Percentiles rank a stretch among this genome's conserved stretches.
Evolutionary conservation across 2,888 invertebrate genomes (phyloP).

Genomic region (Neocrepidodera transversa): DNA sequence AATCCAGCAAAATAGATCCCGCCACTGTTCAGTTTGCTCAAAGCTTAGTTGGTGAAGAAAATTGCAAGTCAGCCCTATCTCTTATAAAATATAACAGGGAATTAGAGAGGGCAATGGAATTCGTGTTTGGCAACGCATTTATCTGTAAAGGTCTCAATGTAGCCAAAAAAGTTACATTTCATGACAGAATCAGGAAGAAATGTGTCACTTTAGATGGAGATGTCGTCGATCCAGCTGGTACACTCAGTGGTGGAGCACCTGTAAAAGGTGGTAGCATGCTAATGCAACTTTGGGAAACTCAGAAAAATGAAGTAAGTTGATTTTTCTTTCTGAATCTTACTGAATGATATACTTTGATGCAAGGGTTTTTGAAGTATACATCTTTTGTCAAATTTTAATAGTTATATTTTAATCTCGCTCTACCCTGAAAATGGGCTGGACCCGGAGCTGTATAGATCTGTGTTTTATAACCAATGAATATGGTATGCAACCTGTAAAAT

Average conservation of each 20-base stretch:
- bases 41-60: constrained; percentile 77
- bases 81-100: constrained; percentile 74
- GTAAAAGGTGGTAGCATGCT: constrained; percentile 67
- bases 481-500: no score
- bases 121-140: constrained; percentile 86
- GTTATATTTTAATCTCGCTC: no score
- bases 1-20: constrained; percentile 67
- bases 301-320: constrained; percentile 54
- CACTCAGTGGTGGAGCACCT: constrained; percentile 84
- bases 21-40: constrained; percentile 67
- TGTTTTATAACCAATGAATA: no score
- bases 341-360: no score
- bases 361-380: no score
- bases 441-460: no score
- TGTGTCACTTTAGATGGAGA: constrained; percentile 93
- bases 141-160: constrained; percentile 82
- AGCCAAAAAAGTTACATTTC: constrained; percentile 83
- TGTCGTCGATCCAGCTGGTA: constrained; percentile 88
- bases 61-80: constrained; percentile 82
- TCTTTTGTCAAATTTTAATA: no score
- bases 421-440: no score
- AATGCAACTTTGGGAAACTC: constrained; percentile 66
- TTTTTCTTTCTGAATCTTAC: constrained; percentile 7
- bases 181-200: constrained; percentile 70
- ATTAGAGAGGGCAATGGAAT: constrained; percentile 80